Evolutionary conservation across 2,888 invertebrate species (phyloP), one percentile per base, ranked within the genome.

Genomic region (Tuta absoluta): DNA sequence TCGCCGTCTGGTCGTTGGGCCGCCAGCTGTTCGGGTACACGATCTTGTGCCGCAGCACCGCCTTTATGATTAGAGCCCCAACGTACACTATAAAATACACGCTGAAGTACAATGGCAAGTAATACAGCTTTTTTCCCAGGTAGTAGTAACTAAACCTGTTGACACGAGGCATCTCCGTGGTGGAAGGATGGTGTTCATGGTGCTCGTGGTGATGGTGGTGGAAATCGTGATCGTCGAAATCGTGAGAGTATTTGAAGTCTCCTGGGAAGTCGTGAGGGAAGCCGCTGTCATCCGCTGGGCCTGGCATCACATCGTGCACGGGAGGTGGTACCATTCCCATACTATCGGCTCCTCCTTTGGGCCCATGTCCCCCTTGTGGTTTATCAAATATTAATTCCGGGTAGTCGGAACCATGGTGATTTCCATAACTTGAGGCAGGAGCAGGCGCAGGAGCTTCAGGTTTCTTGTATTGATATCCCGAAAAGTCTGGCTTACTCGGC

Each of bases 31-130:
- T 93, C 21, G 93, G 93, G 73, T 94, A 93, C 17, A 92, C 92
- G 63, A 95, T 94, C 82, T 95, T 95, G 79, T 95, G 95, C 66
- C 95, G 92, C 41, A 95, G 92, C 41, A 95, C 93, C 3, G 95
- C 95, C 80, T 95, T 95, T 33, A 95, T 89, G 66, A 95, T 94
- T 28, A 95, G 87, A 19, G 95, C 94, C 1, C 94, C 94, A 0
- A 95, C 94, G 75, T 95, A 95, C 65, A 95, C 85, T 62, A 94
- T 93, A 71, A 94, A 94, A 72, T 94, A 95, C 14, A 95, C 94
- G 77, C 95, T 95, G 78, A 95, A 95, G 80, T 95, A 95, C 56
- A 95, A 82, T 0, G 95, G 95, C 67, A 95, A 88, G 77, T 95
- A 95, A 92, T 95, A 95, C 41, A 95, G 84, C 75, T 95, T 95